These are phyloP conservation scores for Gonioctena quinquepunctata DNA, from an alignment of 1,140 invertebrate genomes.

Conservation along the genomic window DNA sequence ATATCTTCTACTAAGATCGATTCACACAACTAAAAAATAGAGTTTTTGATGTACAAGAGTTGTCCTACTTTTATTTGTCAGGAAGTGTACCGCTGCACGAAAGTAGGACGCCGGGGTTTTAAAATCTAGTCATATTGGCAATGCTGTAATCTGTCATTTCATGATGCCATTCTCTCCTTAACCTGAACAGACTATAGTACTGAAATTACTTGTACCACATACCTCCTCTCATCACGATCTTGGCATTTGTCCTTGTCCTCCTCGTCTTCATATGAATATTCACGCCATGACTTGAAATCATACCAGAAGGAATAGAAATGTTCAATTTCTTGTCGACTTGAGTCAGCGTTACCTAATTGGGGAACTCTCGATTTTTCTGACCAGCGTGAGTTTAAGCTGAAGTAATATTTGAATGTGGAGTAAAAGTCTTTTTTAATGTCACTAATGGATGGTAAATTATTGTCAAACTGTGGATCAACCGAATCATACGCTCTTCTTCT, in stretches of 20 bases:
- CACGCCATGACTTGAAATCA: slow-evolving; percentile 97
- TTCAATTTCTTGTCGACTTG: slow-evolving; percentile 76
- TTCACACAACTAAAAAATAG: too few species aligned
- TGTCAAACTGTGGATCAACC: slow-evolving; percentile 93
- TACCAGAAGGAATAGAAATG: slow-evolving; percentile 93
- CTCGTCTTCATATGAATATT: slow-evolving; percentile 98
- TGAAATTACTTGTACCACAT: slow-evolving; percentile 65
- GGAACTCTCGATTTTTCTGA: slow-evolving; percentile 88
- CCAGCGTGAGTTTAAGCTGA: slow-evolving; percentile 90
- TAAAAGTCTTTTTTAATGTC: slow-evolving; percentile 86
- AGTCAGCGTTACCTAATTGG: slow-evolving; percentile 75
- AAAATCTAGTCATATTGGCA: too few species aligned
- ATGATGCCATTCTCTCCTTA: too few species aligned
- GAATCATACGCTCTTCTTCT: slow-evolving; percentile 93
- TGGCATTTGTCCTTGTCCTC: slow-evolving; percentile 98
- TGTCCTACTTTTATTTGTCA: too few species aligned
- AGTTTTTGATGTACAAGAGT: too few species aligned
- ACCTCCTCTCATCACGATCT: slow-evolving; percentile 91
- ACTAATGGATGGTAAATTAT: slow-evolving; percentile 76
- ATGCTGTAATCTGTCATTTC: too few species aligned
- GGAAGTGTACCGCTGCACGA: too few species aligned
- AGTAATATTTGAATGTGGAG: slow-evolving; percentile 74
- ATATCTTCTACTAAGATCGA: too few species aligned
- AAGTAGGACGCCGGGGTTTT: too few species aligned
- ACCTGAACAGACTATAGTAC: too few species aligned